Evolutionary conservation across 2,888 invertebrate genomes (phyloP).

Genomic region (Rotaria socialis): DNA sequence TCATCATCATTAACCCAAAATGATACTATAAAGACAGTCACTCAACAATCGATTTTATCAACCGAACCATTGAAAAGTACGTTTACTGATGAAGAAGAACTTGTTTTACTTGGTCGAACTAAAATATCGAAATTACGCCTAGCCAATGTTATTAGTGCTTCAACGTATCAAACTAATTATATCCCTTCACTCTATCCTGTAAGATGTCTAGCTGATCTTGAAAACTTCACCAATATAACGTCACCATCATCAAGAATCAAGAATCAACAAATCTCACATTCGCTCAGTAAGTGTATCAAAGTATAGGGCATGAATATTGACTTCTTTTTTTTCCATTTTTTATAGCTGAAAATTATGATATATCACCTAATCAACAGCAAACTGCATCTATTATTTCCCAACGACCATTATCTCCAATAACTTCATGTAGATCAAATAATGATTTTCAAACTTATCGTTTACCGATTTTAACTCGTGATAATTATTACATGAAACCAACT

Average conservation of each 20-base stretch:
- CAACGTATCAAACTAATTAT: not conserved
- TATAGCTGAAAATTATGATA: too few species aligned
- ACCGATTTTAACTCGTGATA: conserved; percentile 16
- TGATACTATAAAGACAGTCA: not conserved
- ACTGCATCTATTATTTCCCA: not conserved
- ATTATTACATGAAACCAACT: conserved; percentile 44
- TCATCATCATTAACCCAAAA: too few species aligned
- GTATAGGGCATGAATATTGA: too few species aligned
- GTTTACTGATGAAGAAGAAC: conserved; percentile 16
- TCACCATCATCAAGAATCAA: not conserved
- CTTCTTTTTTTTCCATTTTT: too few species aligned
- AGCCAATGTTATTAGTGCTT: not conserved
- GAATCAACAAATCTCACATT: too few species aligned
- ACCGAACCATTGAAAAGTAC: not conserved
- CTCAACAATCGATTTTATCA: not conserved
- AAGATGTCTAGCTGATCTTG: not conserved
- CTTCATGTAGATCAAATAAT: not conserved
- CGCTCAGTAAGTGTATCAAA: too few species aligned
- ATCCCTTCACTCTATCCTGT: not conserved
- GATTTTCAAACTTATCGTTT: not conserved
- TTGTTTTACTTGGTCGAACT: not conserved
- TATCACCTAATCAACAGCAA: too few species aligned
- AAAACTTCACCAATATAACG: not conserved
- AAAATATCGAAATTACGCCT: not conserved
- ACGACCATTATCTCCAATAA: not conserved